Percentiles rank a stretch among this genome's conserved stretches.
Conservation (phyloP, 37 sponge, comb jelly and placozoan genomes). For the Halisarca cf. caerulea region DNA sequence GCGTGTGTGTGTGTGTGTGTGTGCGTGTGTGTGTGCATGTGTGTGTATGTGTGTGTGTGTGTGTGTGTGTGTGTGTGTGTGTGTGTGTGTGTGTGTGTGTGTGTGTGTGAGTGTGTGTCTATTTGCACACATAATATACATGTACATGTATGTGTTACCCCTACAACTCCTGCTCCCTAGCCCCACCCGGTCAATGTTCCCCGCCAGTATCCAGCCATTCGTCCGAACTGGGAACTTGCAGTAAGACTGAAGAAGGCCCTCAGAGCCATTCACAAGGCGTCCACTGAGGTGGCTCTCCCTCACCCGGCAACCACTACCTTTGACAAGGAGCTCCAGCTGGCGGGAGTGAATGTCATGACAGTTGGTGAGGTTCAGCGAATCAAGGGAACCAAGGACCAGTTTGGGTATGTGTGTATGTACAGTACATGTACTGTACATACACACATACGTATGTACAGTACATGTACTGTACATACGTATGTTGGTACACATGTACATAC, state of each 20-base stretch:
- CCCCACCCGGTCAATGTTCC: neutral
- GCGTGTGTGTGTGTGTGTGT: too few relatives aligned
- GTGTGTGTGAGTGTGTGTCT: too few relatives aligned
- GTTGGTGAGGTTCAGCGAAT: constrained; percentile 36
- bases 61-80: too few relatives aligned
- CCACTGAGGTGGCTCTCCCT: neutral
- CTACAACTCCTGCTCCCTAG: neutral
- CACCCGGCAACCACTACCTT: constrained; percentile 42
- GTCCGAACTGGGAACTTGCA: constrained; percentile 58
- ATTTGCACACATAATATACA: too few relatives aligned
- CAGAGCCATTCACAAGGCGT: constrained; percentile 38
- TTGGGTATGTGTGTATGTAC: too few relatives aligned
- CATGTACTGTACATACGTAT: too few relatives aligned
- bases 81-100: too few relatives aligned
- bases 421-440: neutral
- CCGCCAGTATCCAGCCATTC: neutral
- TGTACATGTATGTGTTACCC: too few relatives aligned
- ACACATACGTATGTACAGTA: neutral
- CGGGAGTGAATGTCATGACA: constrained; percentile 49
- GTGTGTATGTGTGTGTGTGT: too few relatives aligned
- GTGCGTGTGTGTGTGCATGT: too few relatives aligned
- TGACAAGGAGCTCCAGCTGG: constrained; percentile 41
- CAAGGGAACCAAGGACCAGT: constrained; percentile 17
- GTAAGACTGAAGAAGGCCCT: constrained; percentile 71
- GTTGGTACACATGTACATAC: too few relatives aligned